These are phyloP conservation scores for Drusus annulatus DNA, from an alignment of 1,140 invertebrate species.

Conservation along the genomic window DNA sequence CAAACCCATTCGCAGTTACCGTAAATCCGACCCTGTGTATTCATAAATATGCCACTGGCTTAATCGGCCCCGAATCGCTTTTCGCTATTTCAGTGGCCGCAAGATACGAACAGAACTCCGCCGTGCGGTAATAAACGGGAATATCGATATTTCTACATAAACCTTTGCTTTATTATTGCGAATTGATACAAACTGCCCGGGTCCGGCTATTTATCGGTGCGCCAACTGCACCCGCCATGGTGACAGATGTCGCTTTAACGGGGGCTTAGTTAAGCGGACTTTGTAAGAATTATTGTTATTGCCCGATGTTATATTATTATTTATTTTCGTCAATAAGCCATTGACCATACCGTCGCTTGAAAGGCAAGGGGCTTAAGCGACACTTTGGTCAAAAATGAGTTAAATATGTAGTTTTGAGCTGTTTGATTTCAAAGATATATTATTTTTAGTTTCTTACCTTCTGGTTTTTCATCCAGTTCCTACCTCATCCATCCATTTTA, in stretches of 20 bases:
- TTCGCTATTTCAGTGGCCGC: conserved; percentile 42
- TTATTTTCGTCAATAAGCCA: neutral
- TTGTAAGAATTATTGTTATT: neutral
- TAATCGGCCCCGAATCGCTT: conserved; percentile 55
- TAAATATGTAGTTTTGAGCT: too few relatives aligned
- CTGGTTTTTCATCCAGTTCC: too few relatives aligned
- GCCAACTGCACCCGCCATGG: conserved; percentile 12
- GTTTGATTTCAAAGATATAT: too few relatives aligned
- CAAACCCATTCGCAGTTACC: conserved; percentile 46
- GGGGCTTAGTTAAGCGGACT: conserved; percentile 12
- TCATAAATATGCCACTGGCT: conserved; percentile 57
- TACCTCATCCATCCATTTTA: too few relatives aligned
- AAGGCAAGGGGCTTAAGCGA: too few relatives aligned
- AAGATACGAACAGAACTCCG: conserved; percentile 34
- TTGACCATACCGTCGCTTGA: neutral
- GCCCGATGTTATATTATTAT: neutral
- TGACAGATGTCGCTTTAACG: conserved; percentile 20
- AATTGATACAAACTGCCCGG: conserved; percentile 34
- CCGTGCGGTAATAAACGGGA: conserved; percentile 31
- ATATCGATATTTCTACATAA: conserved; percentile 43
- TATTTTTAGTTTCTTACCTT: too few relatives aligned
- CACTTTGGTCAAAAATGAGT: too few relatives aligned
- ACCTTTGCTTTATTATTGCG: conserved; percentile 31
- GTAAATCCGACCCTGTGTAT: conserved; percentile 55
- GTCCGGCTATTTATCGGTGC: conserved; percentile 9